phyloP scores from a whole-genome alignment of 2,888 invertebrate genomes.

The Diplolepis rosae region DNA sequence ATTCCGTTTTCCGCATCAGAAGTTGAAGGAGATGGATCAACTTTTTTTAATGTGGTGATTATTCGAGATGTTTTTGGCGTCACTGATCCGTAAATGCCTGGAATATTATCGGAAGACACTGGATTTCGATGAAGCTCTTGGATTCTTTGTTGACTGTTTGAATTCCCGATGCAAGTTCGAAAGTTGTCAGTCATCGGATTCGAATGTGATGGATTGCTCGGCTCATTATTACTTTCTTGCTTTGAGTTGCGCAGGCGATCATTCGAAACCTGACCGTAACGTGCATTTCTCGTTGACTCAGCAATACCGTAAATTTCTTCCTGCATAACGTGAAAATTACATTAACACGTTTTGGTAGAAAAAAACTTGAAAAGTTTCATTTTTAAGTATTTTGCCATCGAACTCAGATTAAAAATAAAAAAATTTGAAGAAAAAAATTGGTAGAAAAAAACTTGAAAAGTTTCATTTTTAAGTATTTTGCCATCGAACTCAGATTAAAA shows the following conservation, averaged over 20 bases:
- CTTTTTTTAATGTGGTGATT: constrained; percentile 64
- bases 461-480: too few relatives aligned
- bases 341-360: too few relatives aligned
- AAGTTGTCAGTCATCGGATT: background rate
- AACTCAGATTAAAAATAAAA: too few relatives aligned
- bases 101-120: constrained; percentile 38
- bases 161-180: constrained; percentile 3
- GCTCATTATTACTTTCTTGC: constrained; percentile 15
- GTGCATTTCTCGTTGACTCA: background rate
- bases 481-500: too few relatives aligned
- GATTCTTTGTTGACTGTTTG: background rate
- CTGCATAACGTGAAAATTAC: constrained; percentile 31
- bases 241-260: constrained; percentile 32
- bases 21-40: constrained; percentile 52
- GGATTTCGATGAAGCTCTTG: constrained; percentile 7
- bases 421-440: too few relatives aligned
- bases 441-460: too few relatives aligned
- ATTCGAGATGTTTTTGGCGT: constrained; percentile 67
- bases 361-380: too few relatives aligned
- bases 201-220: background rate
- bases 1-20: constrained; percentile 31
- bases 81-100: constrained; percentile 27
- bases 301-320: constrained; percentile 51
- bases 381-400: too few relatives aligned
- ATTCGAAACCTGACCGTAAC: constrained; percentile 61